Conservation (phyloP, 2,888 invertebrate species). For the Buathra laborator region DNA sequence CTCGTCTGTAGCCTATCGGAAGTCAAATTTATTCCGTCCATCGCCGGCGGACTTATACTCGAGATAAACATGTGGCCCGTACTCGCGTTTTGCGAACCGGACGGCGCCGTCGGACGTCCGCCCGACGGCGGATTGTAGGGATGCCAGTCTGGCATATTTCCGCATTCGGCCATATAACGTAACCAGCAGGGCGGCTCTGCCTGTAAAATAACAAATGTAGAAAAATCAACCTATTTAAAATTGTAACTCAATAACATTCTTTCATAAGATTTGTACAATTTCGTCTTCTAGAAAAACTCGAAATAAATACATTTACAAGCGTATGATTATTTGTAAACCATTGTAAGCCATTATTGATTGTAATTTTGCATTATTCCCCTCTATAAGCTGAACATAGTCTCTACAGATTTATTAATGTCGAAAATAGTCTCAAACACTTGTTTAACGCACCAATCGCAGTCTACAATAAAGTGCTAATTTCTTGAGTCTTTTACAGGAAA, state of each 20-base stretch:
- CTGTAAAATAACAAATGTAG: conserved; percentile 3
- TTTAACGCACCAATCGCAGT: too few relatives aligned
- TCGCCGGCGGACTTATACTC: conserved; percentile 75
- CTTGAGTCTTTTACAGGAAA: too few relatives aligned
- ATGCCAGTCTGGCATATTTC: conserved; percentile 84
- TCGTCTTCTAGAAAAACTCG: too few relatives aligned
- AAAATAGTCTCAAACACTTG: too few relatives aligned
- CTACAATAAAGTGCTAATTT: too few relatives aligned
- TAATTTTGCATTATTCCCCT: too few relatives aligned
- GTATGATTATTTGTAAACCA: too few relatives aligned
- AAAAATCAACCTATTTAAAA: not conserved
- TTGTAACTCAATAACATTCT: not conserved
- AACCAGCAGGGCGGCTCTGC: conserved; percentile 48
- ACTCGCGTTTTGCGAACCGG: conserved; percentile 78
- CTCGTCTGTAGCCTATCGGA: conserved; percentile 72
- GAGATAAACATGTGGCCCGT: conserved; percentile 77
- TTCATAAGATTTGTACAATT: too few relatives aligned
- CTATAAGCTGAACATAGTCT: too few relatives aligned
- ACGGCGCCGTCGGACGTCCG: conserved; percentile 74
- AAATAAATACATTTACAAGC: too few relatives aligned
- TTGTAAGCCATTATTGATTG: too few relatives aligned
- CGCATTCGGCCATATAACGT: conserved; percentile 65
- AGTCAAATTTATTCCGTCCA: conserved; percentile 75
- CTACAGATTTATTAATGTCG: too few relatives aligned
- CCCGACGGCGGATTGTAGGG: conserved; percentile 79